Evolutionary conservation across 2,113 vertebrate species (phyloP).

Genomic region (Nycticorax nycticorax): DNA sequence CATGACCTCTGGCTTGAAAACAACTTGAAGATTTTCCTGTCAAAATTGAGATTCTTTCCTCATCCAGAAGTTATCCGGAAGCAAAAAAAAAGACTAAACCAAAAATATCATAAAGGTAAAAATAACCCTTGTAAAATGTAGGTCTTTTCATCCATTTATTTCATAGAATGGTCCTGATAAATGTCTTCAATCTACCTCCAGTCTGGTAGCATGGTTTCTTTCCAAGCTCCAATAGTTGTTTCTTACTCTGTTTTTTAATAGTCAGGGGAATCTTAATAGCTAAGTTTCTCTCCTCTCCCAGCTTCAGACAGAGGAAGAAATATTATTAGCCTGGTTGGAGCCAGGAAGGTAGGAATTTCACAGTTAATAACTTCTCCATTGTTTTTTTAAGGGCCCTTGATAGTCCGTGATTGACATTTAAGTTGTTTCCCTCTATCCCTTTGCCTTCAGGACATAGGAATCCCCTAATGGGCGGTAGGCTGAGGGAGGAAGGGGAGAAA

Average conservation of each 20-base stretch:
- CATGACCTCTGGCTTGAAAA: neutral
- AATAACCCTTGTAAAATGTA: neutral
- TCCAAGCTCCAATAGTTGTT: neutral
- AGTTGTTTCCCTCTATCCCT: slow-evolving; percentile 3
- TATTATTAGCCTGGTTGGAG: slow-evolving; percentile 55
- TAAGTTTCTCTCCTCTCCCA: neutral
- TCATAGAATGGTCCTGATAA: neutral
- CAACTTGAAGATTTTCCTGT: neutral
- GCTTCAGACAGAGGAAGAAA: slow-evolving; percentile 50
- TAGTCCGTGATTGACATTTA: slow-evolving; percentile 19
- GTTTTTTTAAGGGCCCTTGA: slow-evolving; percentile 47
- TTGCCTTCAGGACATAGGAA: neutral
- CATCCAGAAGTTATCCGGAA: neutral
- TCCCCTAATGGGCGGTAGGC: neutral
- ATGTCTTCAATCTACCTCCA: fast-evolving
- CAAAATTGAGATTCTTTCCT: neutral
- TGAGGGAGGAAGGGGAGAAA: neutral
- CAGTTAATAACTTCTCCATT: slow-evolving; percentile 56
- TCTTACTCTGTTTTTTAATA: neutral
- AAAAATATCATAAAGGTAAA: neutral
- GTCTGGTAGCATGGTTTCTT: neutral
- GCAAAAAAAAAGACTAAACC: neutral
- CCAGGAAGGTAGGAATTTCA: slow-evolving; percentile 61
- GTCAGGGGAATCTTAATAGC: neutral
- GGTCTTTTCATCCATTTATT: neutral